Evolutionary conservation across 2,888 invertebrate species (phyloP), one percentile per base, ranked within the genome.

Genomic region (Harpalus rufipes): DNA sequence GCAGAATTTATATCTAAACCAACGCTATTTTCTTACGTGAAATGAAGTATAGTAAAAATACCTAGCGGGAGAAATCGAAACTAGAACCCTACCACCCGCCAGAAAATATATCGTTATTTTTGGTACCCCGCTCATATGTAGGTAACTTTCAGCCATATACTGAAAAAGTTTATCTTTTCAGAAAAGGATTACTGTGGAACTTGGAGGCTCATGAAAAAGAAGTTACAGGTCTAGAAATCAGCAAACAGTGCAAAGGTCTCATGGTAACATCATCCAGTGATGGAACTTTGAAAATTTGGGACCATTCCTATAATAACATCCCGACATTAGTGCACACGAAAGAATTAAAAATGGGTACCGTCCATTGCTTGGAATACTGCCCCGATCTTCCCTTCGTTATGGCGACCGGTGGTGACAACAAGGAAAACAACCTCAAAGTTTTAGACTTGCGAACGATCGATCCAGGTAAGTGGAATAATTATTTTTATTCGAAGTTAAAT

Each of bases 201-300:
- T 89, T 95, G n/a, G 91, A 93, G 78, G 97, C 96, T 0, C 98
- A 98, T 89, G 93, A 94, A 74, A 95, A 96, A 88, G 97, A 97
- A 92, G 94, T 97, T 25, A 97, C 97, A 87, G 97, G 96, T 88
- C 91, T 97, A 44, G 93, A 94, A 85, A 91, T 97, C 74, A 97
- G 96, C 89, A 92, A 93, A 0, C 92, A 93, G 83, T 94, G 96
- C 85, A 94, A 95, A 0, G 96, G 96, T 3, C 91, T 97, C 74
- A 91, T 98, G 89, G 92, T 97, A 1, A 96, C 97, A 0, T 93
- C 95, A 0, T 95, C 97, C 6, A 94, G 95, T 1, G 98, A 98
- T 89, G 96, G 96, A 86, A 92, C 92, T n/a, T 90, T 97, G 3
- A 97, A 97, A 92, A 93, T 96, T 0, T 98, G 98, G 98, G 97